phyloP scores from a whole-genome alignment of 2,797 vertebrate genomes.

The Enteromius argenteus region DNA sequence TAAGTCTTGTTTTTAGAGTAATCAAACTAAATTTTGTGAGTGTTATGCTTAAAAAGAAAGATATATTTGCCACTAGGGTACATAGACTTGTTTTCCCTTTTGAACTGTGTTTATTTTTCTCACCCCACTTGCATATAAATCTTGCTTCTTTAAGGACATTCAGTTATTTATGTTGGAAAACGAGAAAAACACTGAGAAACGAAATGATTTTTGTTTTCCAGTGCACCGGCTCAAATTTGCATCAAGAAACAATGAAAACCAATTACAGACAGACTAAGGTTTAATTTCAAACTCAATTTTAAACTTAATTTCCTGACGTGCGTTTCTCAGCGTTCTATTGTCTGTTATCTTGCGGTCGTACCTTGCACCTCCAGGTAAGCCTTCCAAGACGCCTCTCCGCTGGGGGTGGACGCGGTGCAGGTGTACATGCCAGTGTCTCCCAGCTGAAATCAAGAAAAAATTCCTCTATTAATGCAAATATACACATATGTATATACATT shows the following conservation, averaged over 20 bases:
- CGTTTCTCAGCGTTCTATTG: not conserved
- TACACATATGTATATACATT: not conserved
- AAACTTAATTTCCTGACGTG: not conserved
- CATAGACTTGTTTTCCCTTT: not conserved
- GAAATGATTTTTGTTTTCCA: not conserved
- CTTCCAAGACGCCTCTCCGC: slow-evolving; percentile 95
- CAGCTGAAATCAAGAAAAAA: slow-evolving; percentile 76
- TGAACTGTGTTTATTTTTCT: not conserved
- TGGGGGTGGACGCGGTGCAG: slow-evolving; percentile 93
- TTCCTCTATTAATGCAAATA: not conserved
- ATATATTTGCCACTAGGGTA: not conserved
- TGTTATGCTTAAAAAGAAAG: slow-evolving; percentile 20
- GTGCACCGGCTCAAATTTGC: not conserved
- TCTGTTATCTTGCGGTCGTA: slow-evolving; percentile 67
- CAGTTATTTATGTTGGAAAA: not conserved
- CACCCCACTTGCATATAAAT: not conserved
- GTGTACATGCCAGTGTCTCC: slow-evolving; percentile 94
- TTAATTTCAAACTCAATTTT: slow-evolving; percentile 41
- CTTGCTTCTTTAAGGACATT: not conserved
- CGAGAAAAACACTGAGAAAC: not conserved
- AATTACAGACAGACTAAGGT: slow-evolving; percentile 24
- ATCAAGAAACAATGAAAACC: slow-evolving; percentile 32
- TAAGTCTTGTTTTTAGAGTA: not conserved
- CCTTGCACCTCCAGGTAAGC: slow-evolving; percentile 96
- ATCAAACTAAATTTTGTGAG: too few species aligned